Conservation (phyloP, 2,797 vertebrate species). For the Silurus lanzhouensis region DNA sequence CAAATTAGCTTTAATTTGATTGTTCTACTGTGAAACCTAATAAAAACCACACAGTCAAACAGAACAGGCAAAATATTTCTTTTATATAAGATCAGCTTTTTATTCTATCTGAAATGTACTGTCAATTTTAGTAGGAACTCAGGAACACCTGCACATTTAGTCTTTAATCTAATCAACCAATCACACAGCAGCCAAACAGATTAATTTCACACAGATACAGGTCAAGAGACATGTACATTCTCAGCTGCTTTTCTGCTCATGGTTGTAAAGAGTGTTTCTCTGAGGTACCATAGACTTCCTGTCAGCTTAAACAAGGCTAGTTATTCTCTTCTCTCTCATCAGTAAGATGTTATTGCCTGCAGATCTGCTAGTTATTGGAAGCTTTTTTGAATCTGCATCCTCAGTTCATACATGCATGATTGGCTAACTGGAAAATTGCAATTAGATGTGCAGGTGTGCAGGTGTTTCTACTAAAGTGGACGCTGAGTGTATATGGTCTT, state of each 20-base stretch:
- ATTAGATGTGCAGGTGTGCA: neutral
- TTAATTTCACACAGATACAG: neutral
- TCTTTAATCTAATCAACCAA: neutral
- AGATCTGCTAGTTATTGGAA: neutral
- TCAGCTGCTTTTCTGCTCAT: neutral
- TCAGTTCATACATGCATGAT: neutral
- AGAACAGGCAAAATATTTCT: neutral
- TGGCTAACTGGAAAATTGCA: neutral
- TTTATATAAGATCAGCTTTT: neutral
- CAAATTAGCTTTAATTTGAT: neutral
- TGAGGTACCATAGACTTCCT: neutral
- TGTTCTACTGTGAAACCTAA: neutral
- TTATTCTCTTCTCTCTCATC: neutral
- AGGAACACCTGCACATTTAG: neutral
- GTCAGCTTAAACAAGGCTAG: neutral
- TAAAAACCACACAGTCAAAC: neutral
- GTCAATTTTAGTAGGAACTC: constrained; percentile 9
- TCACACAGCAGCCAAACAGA: neutral
- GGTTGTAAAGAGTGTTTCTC: neutral
- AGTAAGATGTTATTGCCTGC: neutral
- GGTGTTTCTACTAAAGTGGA: neutral
- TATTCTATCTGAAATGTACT: neutral
- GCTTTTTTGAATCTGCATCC: neutral
- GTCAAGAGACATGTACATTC: neutral
- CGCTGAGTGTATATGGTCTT: neutral